phyloP scores from a whole-genome alignment of 2,797 vertebrate genomes.

The Siniperca undulata region DNA sequence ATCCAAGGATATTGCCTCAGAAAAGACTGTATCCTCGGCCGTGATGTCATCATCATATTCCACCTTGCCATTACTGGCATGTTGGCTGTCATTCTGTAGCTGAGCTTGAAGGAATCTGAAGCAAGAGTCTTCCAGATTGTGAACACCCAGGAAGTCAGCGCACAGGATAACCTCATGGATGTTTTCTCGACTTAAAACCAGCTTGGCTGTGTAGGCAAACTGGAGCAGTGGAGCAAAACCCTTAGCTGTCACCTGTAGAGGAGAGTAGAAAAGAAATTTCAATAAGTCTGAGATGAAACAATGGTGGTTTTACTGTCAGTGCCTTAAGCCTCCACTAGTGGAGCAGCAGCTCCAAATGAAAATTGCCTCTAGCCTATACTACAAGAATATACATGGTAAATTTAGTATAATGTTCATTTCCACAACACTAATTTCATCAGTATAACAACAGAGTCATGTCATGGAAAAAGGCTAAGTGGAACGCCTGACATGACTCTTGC shows the following conservation, averaged over 20 bases:
- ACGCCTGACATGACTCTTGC: not conserved
- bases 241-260: constrained; percentile 91
- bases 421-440: not conserved
- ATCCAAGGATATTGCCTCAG: constrained; percentile 35
- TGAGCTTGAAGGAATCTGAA: constrained; percentile 95
- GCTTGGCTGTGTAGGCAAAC: constrained; percentile 98
- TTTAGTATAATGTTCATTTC: not conserved
- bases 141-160: constrained; percentile 93
- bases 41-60: constrained; percentile 81
- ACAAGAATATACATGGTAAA: not conserved
- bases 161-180: constrained; percentile 96
- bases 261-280: constrained; percentile 36
- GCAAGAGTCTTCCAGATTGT: constrained; percentile 96
- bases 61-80: constrained; percentile 83
- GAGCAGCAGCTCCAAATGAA: not conserved
- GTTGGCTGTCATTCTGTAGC: constrained; percentile 89
- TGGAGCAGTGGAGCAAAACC: constrained; percentile 95
- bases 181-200: constrained; percentile 94
- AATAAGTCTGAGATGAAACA: not conserved
- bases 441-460: no score
- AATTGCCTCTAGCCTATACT: not conserved
- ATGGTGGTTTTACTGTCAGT: not conserved
- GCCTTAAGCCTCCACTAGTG: no score
- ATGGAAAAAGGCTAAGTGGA: not conserved
- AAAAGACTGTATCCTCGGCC: constrained; percentile 72